Evolutionary conservation across 2,113 vertebrate species (phyloP).

Genomic region (Labrus mixtus): DNA sequence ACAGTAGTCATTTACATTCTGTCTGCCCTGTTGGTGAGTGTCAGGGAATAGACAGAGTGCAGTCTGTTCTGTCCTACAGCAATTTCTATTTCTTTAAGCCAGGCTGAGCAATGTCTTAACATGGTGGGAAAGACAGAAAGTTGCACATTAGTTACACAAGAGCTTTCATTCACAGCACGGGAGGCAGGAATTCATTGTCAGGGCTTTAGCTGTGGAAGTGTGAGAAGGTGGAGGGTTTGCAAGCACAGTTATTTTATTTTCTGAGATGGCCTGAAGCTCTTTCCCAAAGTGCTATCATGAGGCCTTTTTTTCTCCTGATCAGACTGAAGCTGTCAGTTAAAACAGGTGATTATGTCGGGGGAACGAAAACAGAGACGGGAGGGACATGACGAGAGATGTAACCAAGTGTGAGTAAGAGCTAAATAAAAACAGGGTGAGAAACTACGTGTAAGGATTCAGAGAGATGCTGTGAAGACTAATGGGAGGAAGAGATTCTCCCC

Average conservation of each 20-base stretch:
- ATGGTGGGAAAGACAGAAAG: constrained; percentile 33
- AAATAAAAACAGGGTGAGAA: constrained; percentile 20
- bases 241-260: constrained; percentile 32
- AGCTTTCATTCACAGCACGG: constrained; percentile 42
- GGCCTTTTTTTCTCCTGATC: neutral
- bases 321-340: constrained; percentile 28
- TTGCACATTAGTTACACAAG: constrained; percentile 24
- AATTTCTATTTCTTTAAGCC: constrained; percentile 18
- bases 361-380: neutral
- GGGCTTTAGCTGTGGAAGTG: constrained; percentile 34
- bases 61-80: constrained; percentile 17
- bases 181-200: constrained; percentile 34
- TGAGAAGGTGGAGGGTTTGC: constrained; percentile 32
- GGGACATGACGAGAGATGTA: neutral
- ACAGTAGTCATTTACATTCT: constrained; percentile 50
- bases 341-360: neutral
- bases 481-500: neutral
- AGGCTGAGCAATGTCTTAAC: constrained; percentile 36
- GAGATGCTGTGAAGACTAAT: constrained; percentile 4
- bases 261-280: constrained; percentile 39
- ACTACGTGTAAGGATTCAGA: constrained; percentile 19
- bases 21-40: constrained; percentile 19
- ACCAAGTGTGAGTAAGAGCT: neutral
- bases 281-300: neutral
- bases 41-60: neutral